Evolutionary conservation across 2,113 vertebrate species (phyloP).

Genomic region (Rhinoptilus africanus): DNA sequence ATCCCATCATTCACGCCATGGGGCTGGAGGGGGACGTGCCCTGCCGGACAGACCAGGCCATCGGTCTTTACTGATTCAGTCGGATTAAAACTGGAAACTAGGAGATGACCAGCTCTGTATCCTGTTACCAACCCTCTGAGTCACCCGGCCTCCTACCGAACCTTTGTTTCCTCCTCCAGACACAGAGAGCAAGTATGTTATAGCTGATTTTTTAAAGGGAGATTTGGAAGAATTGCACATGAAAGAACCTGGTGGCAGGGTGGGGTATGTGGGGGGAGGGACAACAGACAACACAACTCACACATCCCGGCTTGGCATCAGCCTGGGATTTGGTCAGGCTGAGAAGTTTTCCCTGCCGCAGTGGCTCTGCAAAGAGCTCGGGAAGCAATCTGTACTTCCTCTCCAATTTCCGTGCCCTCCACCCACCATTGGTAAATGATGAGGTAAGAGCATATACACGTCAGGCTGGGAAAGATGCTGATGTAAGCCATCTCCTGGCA

Average conservation of each 20-base stretch:
- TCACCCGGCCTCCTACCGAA: constrained; percentile 18
- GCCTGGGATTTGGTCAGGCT: not conserved
- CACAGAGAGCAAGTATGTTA: not conserved
- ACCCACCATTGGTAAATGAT: not conserved
- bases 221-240: not conserved
- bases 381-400: not conserved
- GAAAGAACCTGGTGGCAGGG: not conserved
- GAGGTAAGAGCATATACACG: constrained; percentile 13
- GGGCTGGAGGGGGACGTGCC: not conserved
- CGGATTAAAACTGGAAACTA: constrained; percentile 2
- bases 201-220: not conserved
- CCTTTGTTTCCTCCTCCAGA: constrained; percentile 26
- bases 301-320: not conserved
- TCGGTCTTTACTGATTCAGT: not conserved
- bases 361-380: not conserved
- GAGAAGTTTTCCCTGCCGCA: not conserved
- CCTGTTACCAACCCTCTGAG: constrained; percentile 34
- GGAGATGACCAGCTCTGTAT: not conserved
- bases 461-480: constrained; percentile 29
- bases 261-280: not conserved
- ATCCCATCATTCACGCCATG: not conserved
- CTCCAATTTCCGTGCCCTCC: not conserved
- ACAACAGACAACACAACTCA: not conserved
- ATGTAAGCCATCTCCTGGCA: not conserved
- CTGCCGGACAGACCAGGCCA: rapidly evolving